Evolutionary conservation across 2,888 invertebrate species (phyloP).

Genomic region (Caenorhabditis drosophilae): DNA sequence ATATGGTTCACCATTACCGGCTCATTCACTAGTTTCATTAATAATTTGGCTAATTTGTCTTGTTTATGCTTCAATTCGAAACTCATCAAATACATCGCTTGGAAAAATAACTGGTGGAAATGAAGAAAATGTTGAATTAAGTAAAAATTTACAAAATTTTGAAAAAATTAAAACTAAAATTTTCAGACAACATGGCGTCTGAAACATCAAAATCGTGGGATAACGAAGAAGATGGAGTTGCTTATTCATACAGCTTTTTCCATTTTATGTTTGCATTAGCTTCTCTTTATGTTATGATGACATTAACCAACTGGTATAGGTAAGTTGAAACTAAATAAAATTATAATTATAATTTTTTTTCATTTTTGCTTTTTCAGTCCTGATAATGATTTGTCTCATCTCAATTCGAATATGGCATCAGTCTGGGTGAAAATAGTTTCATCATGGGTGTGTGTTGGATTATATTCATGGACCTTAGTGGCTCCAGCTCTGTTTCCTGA

Average conservation of each 20-base stretch:
- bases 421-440: constrained; percentile 94
- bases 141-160: too few relatives aligned
- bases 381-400: constrained; percentile 73
- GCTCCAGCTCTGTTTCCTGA: constrained; percentile 88
- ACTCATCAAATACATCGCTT: constrained; percentile 83
- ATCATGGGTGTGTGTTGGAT: constrained; percentile 88
- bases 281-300: constrained; percentile 99
- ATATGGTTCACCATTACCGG: constrained; percentile 69
- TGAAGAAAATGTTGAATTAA: constrained; percentile 58
- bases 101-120: constrained; percentile 81
- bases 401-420: constrained; percentile 80
- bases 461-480: constrained; percentile 91
- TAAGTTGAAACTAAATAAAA: constrained; percentile 70
- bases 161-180: background rate
- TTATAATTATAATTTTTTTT: background rate
- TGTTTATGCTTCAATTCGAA: constrained; percentile 89
- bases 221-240: constrained; percentile 80
- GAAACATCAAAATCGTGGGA: constrained; percentile 76
- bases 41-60: constrained; percentile 92
- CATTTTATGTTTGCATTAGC: constrained; percentile 87
- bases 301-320: constrained; percentile 98
- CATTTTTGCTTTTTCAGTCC: constrained; percentile 20
- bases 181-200: constrained; percentile 38
- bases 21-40: constrained; percentile 88
- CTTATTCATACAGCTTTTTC: constrained; percentile 73